Conservation (phyloP, 2,797 vertebrate genomes). For the Chelon labrosus region DNA sequence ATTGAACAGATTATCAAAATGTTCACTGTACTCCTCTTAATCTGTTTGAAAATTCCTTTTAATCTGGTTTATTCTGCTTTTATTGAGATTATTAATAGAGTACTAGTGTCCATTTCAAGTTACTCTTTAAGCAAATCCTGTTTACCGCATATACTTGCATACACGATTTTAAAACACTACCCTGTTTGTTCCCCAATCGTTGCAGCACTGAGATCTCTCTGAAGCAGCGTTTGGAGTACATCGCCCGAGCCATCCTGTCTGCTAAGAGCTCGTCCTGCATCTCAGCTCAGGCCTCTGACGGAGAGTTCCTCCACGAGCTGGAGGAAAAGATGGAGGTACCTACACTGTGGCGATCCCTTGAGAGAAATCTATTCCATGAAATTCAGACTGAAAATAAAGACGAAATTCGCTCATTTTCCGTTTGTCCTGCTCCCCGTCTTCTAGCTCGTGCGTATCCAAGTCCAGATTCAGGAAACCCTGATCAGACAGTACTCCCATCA, state of each 20-base stretch:
- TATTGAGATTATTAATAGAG: too few relatives aligned
- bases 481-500: constrained; percentile 92
- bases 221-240: constrained; percentile 95
- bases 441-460: constrained; percentile 96
- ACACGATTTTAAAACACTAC: background rate
- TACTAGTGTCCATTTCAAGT: background rate
- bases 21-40: too few relatives aligned
- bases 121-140: background rate
- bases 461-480: constrained; percentile 96
- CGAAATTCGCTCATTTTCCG: background rate
- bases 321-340: constrained; percentile 98
- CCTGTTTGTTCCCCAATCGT: constrained; percentile 1
- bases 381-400: too few relatives aligned
- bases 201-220: constrained; percentile 95
- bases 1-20: too few relatives aligned
- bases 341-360: rapidly evolving
- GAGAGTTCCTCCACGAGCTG: constrained; percentile 97
- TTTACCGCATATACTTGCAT: background rate
- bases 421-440: background rate
- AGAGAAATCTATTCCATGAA: background rate
- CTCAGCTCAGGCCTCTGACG: constrained; percentile 93
- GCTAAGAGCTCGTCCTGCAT: constrained; percentile 96
- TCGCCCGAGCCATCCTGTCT: constrained; percentile 96
- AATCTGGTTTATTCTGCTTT: too few relatives aligned
- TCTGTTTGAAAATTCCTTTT: too few relatives aligned